Base-by-base conservation (phyloP, 1,140 invertebrate genomes). In the Colletes gigas region DNA sequence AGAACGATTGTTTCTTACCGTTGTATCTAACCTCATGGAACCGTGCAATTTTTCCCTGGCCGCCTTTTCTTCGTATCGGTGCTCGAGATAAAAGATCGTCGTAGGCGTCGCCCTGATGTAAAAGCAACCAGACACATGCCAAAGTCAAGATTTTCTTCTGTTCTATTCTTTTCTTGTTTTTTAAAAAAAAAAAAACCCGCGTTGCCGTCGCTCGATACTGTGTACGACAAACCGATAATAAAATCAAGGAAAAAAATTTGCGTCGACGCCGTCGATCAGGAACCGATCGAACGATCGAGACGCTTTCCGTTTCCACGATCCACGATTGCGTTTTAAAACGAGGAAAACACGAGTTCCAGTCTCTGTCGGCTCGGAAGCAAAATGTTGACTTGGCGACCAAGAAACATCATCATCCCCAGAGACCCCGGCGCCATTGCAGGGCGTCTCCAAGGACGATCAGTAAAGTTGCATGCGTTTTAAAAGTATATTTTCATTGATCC, bases 401-500 rank as follows among this genome's bases (percentile, higher is more conserved):
- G 19, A n/a, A 59, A 82, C 19, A 65, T 52, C 54, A 0, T 41
- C 30, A 63, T 72, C 57, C 59, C 19, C 30, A 50, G 74, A 68
- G 72, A 30, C 14, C 30, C 41, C 50, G 50, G 50, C 60, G 4
- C 19, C 3, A 39, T 15, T 8, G 39, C 17, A 41, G 19, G 65
- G 65, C 19, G 74, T 77, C 74, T 68, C 50, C 41, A 59, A 68
- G 63, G 65, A 65, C 17, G 52, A 76, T 68, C 65, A 30, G 15
- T 57, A 47, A 78, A 78, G 39, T 63, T 81, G 83, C 85, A 85
- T 85, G 85, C 77, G 62, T 86, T 73, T 80, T 86, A 88, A 50
- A 50, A 88, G 79, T 72, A 83, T 19, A n/a, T 87, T 88, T 87
- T 85, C 75, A 15, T 81, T 70, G 60, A 72, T 57, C 71, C 79